Percentiles rank a stretch among this genome's conserved stretches.
Conservation (phyloP, 2,888 invertebrate genomes). For the Microdon myrmicae region DNA sequence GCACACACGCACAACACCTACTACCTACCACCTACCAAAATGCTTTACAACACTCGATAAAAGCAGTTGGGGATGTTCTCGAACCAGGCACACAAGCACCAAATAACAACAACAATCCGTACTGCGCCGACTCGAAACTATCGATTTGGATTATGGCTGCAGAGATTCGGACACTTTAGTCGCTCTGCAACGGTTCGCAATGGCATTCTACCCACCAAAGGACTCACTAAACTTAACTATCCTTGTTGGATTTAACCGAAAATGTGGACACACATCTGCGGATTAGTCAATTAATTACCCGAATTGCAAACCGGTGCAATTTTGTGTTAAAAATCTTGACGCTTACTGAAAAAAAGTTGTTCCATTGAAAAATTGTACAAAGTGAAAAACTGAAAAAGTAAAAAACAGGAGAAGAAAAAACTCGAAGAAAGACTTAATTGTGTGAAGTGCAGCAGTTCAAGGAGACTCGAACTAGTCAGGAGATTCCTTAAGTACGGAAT, state of each 20-base stretch:
- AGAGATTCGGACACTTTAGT: conserved; percentile 38
- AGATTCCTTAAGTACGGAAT: conserved; percentile 5
- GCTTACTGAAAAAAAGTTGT: conserved; percentile 44
- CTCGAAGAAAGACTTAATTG: background rate
- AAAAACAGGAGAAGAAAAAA: background rate
- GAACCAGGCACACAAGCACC: conserved; percentile 13
- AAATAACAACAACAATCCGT: conserved; percentile 41
- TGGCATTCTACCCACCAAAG: conserved; percentile 21
- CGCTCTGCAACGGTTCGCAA: conserved; percentile 40
- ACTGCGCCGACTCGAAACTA: conserved; percentile 47
- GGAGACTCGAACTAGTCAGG: no score
- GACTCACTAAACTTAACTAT: conserved; percentile 16
- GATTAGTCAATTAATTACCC: no score
- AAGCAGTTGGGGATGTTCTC: conserved; percentile 12
- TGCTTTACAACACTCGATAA: background rate
- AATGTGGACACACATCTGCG: no score
- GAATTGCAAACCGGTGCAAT: no score
- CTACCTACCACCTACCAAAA: no score
- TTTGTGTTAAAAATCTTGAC: no score
- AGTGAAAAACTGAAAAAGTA: conserved; percentile 1
- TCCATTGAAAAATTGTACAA: conserved; percentile 6
- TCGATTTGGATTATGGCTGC: conserved; percentile 43
- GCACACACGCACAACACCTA: background rate
- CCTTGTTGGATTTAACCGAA: no score
- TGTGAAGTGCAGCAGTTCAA: background rate